A percentile compares a stretch with the other conserved stretches of the same genome.
These are phyloP conservation scores for Pseudomugil tenellus DNA, from an alignment of 2,797 vertebrate species.

Conservation along the genomic window DNA sequence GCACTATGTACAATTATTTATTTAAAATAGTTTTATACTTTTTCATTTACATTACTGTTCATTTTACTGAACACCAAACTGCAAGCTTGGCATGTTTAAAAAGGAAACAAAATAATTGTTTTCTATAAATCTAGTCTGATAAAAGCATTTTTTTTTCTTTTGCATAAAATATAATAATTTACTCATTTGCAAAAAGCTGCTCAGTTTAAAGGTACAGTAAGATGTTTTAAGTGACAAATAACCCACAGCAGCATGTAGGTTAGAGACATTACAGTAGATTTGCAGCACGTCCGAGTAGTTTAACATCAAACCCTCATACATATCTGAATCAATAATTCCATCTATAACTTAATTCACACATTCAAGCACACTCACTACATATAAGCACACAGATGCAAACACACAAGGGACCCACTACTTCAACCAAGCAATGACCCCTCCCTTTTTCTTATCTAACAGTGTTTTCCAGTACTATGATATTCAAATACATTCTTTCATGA, in stretches of 20 bases:
- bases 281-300: conserved; percentile 87
- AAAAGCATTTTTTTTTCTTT: conserved; percentile 66
- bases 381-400: conserved; percentile 22
- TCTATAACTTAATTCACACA: conserved; percentile 69
- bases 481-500: conserved; percentile 74
- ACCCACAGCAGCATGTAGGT: conserved; percentile 82
- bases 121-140: conserved; percentile 72
- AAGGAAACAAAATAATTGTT: conserved; percentile 65
- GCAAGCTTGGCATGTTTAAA: conserved; percentile 86
- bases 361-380: conserved; percentile 50
- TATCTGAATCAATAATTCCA: conserved; percentile 76
- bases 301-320: conserved; percentile 79
- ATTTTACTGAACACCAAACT: conserved; percentile 84
- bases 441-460: conserved; percentile 84
- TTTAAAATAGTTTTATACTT: conserved; percentile 77
- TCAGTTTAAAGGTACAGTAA: conserved; percentile 89
- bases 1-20: conserved; percentile 82
- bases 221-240: conserved; percentile 81
- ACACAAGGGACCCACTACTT: conserved; percentile 50
- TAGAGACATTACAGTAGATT: conserved; percentile 90
- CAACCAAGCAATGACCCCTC: conserved; percentile 80
- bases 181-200: conserved; percentile 84
- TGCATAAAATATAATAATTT: conserved; percentile 83
- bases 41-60: conserved; percentile 79
- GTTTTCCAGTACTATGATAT: conserved; percentile 65